These are phyloP conservation scores for Timema podura DNA, from an alignment of 2,888 invertebrate genomes.

Conservation along the genomic window DNA sequence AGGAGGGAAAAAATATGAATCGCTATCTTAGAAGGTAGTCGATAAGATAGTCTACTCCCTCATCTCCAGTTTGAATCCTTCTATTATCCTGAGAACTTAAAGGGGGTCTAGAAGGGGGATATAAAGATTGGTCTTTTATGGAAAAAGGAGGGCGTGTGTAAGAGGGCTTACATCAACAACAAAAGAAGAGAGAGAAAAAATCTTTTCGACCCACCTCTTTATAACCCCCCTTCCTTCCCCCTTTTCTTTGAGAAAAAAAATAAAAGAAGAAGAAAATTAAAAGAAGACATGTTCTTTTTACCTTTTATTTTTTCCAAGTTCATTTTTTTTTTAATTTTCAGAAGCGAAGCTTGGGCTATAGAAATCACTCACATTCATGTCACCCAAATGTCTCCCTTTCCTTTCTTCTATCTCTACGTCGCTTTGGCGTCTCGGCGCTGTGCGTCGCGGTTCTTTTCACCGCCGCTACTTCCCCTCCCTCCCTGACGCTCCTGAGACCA, in stretches of 20 bases:
- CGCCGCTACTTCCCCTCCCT: background rate
- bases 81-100: no score
- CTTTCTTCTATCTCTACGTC: background rate
- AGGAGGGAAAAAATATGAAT: no score
- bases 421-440: background rate
- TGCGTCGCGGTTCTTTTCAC: constrained; percentile 13
- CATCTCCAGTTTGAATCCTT: no score
- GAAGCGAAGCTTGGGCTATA: constrained; percentile 13
- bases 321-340: constrained; percentile 15
- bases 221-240: no score
- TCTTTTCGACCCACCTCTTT: no score
- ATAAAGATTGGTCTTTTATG: no score
- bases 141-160: no score
- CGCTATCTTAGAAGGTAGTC: no score
- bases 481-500: background rate
- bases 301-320: background rate
- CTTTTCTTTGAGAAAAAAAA: background rate
- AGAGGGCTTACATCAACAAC: no score
- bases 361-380: constrained; percentile 15
- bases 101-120: no score
- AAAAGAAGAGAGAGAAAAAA: no score
- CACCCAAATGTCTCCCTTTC: background rate
- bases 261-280: constrained; percentile 13
- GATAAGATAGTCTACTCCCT: no score
- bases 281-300: constrained; percentile 12